Evolutionary conservation across 2,797 vertebrate species (phyloP).

Genomic region (Myotis myotis): DNA sequence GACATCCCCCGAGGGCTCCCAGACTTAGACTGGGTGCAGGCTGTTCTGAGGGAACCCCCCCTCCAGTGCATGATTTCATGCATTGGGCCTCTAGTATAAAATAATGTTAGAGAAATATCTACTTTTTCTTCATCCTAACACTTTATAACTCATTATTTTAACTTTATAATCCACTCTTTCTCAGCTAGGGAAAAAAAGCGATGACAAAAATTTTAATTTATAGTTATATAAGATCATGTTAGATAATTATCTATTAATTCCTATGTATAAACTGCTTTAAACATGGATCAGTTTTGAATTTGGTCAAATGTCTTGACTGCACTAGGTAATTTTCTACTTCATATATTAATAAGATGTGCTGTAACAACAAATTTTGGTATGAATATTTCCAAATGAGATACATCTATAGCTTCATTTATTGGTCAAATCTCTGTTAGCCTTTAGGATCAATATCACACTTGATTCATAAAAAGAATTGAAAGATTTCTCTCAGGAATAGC

Average conservation of each 20-base stretch:
- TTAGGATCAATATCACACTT: background rate
- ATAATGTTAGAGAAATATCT: background rate
- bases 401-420: background rate
- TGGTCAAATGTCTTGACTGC: background rate
- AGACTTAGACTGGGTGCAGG: too few species aligned
- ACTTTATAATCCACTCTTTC: background rate
- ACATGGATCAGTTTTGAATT: background rate
- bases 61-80: too few species aligned
- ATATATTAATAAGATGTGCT: background rate
- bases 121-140: background rate
- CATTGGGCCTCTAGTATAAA: too few species aligned
- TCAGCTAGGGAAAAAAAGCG: fast-evolving
- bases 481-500: background rate
- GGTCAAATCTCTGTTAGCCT: background rate
- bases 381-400: background rate
- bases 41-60: too few species aligned
- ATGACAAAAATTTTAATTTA: background rate
- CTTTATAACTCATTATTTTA: background rate
- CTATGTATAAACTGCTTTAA: background rate
- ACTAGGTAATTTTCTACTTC: background rate
- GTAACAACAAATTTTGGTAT: background rate
- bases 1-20: too few species aligned
- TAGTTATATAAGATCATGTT: background rate
- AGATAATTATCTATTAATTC: background rate
- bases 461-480: background rate